These are phyloP conservation scores for Oncorhynchus gorbuscha DNA, from an alignment of 2,113 vertebrate genomes.

Conservation along the genomic window DNA sequence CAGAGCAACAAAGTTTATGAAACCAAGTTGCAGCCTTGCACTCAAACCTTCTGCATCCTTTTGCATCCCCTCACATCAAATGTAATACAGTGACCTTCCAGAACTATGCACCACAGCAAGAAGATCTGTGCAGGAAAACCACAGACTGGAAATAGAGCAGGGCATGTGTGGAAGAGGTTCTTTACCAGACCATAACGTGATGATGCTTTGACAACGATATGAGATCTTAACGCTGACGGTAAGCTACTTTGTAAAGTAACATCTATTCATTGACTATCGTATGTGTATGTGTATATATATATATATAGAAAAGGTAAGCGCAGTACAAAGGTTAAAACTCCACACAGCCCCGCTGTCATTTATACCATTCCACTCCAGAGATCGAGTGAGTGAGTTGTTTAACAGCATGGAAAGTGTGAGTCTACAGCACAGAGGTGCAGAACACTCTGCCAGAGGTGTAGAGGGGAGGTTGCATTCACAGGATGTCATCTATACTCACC, in stretches of 20 bases:
- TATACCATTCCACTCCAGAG: background rate
- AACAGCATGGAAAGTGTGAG: slow-evolving; percentile 54
- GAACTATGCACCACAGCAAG: too few relatives aligned
- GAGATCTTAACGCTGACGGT: too few relatives aligned
- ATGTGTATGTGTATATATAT: too few relatives aligned
- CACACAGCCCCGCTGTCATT: background rate
- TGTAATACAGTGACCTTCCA: too few relatives aligned
- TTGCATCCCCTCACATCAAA: background rate
- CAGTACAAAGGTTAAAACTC: background rate
- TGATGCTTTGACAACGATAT: too few relatives aligned
- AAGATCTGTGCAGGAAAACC: too few relatives aligned
- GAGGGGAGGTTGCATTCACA: slow-evolving; percentile 31
- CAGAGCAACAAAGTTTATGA: background rate
- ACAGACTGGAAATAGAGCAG: too few relatives aligned
- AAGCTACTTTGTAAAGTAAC: too few relatives aligned
- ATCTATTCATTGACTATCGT: too few relatives aligned
- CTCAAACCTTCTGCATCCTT: background rate
- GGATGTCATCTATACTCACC: slow-evolving; percentile 54
- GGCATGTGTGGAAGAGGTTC: too few relatives aligned
- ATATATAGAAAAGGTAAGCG: background rate
- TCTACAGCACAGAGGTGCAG: slow-evolving; percentile 35
- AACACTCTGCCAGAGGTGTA: slow-evolving; percentile 10
- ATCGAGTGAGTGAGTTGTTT: background rate
- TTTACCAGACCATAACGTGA: too few relatives aligned
- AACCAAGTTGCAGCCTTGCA: background rate